Evolutionary conservation across 2,888 invertebrate species (phyloP).

Genomic region (Pediacus dermestoides): DNA sequence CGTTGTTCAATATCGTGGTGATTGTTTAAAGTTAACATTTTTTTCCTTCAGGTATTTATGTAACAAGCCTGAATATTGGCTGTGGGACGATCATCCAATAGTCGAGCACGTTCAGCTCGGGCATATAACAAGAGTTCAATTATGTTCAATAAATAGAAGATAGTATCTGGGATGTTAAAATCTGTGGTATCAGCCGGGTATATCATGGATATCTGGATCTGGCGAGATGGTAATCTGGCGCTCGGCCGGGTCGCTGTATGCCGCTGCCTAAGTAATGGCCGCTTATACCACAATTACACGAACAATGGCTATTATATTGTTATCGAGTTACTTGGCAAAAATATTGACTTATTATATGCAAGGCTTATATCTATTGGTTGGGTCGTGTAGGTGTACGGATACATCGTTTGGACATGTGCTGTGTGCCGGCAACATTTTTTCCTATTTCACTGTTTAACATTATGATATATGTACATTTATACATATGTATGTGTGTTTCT

Average conservation of each 20-base stretch:
- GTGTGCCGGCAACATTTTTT: constrained; percentile 29
- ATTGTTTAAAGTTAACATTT: too few species aligned
- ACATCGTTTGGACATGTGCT: constrained; percentile 37
- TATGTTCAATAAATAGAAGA: constrained; percentile 47
- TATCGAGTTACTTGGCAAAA: constrained; percentile 48
- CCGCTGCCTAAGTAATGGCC: constrained; percentile 46
- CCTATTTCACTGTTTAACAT: constrained; percentile 20
- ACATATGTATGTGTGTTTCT: constrained; percentile 32
- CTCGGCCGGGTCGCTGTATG: constrained; percentile 30
- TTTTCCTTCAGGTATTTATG: too few species aligned
- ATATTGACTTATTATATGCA: constrained; percentile 50
- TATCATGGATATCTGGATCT: constrained; percentile 43
- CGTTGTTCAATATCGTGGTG: too few species aligned
- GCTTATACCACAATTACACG: constrained; percentile 48
- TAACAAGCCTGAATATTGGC: too few species aligned
- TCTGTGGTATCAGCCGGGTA: constrained; percentile 36
- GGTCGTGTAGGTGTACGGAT: constrained; percentile 39
- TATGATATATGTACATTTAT: constrained; percentile 33
- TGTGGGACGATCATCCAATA: too few species aligned
- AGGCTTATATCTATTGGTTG: constrained; percentile 27
- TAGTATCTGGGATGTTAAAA: constrained; percentile 39
- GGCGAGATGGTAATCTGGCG: constrained; percentile 44
- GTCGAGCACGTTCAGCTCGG: constrained; percentile 22
- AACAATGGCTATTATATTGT: constrained; percentile 52
- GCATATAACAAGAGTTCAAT: constrained; percentile 43